These are phyloP conservation scores for Protaetia brevitarsis DNA, from an alignment of 1,140 invertebrate species.

Conservation along the genomic window DNA sequence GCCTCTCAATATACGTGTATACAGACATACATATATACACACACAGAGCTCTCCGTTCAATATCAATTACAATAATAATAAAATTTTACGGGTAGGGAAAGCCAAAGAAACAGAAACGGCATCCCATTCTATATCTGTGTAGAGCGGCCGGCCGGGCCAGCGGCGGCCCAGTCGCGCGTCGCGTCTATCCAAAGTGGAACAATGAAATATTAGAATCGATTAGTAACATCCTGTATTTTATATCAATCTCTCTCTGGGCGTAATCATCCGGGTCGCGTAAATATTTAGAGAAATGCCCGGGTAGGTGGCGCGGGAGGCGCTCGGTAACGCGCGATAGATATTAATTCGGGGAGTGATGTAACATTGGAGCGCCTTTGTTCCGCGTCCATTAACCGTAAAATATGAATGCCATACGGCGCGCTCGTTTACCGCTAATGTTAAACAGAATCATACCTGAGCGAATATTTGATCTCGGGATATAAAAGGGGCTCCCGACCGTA, in stretches of 20 bases:
- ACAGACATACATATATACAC: too few species aligned
- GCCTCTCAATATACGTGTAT: too few species aligned
- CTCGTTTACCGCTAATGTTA: neutral
- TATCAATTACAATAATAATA: constrained; percentile 16
- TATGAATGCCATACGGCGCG: constrained; percentile 6
- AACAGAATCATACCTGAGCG: neutral
- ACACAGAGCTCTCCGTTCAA: too few species aligned
- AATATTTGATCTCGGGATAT: neutral
- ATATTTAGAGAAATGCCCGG: neutral
- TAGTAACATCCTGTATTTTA: constrained; percentile 9
- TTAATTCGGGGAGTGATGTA: constrained; percentile 8
- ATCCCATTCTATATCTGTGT: neutral
- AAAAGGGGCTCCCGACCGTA: too few species aligned
- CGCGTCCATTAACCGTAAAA: neutral
- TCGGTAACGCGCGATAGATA: neutral
- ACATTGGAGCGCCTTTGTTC: neutral
- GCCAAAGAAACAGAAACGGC: neutral
- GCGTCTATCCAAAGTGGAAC: neutral
- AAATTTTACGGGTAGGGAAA: neutral
- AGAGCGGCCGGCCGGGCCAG: neutral
- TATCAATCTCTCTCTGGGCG: neutral
- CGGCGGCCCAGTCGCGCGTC: neutral
- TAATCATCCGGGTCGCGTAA: neutral
- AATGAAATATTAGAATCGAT: constrained; percentile 13
- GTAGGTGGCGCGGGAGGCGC: neutral